Percentiles rank a stretch among this genome's conserved stretches.
These are phyloP conservation scores for Eretmocerus hayati DNA, from an alignment of 2,888 invertebrate genomes.

Conservation along the genomic window DNA sequence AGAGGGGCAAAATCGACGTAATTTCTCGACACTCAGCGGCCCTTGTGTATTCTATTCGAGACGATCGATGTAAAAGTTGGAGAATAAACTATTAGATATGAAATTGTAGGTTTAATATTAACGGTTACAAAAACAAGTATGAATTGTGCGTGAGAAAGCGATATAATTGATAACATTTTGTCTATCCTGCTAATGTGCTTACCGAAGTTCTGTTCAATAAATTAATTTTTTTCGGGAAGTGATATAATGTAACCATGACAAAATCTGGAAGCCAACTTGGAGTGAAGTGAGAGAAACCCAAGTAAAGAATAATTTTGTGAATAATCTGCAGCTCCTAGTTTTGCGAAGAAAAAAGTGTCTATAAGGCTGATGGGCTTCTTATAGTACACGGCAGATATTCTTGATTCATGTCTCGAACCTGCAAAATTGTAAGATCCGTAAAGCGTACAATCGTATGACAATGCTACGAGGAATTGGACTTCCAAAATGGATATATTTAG, in stretches of 20 bases:
- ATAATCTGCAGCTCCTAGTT: slow-evolving; percentile 5
- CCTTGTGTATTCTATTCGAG: slow-evolving; percentile 15
- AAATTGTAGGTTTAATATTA: not conserved
- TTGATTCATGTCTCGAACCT: slow-evolving; percentile 15
- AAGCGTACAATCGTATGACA: slow-evolving; percentile 7
- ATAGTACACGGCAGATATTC: slow-evolving; percentile 13
- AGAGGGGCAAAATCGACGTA: slow-evolving; percentile 9
- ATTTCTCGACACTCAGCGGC: slow-evolving; percentile 21
- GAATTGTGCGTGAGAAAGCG: slow-evolving; percentile 7
- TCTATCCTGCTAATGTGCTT: slow-evolving; percentile 8
- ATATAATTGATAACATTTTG: not conserved
- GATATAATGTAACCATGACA: slow-evolving; percentile 20
- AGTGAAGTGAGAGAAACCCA: slow-evolving; percentile 9
- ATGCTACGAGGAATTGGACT: too few species aligned
- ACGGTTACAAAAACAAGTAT: slow-evolving; percentile 1
- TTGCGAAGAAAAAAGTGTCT: slow-evolving; percentile 18
- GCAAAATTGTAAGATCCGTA: slow-evolving; percentile 11
- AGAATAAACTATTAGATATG: slow-evolving; percentile 1
- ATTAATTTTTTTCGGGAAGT: slow-evolving; percentile 12
- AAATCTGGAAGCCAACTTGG: slow-evolving; percentile 16
- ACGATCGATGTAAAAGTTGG: slow-evolving; percentile 11
- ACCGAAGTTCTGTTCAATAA: slow-evolving; percentile 13
- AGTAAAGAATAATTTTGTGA: slow-evolving; percentile 13
- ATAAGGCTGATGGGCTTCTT: not conserved
- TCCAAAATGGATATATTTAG: too few species aligned